These are phyloP conservation scores for Melanerpes aurifrons DNA, from an alignment of 2,113 vertebrate species.

Conservation along the genomic window DNA sequence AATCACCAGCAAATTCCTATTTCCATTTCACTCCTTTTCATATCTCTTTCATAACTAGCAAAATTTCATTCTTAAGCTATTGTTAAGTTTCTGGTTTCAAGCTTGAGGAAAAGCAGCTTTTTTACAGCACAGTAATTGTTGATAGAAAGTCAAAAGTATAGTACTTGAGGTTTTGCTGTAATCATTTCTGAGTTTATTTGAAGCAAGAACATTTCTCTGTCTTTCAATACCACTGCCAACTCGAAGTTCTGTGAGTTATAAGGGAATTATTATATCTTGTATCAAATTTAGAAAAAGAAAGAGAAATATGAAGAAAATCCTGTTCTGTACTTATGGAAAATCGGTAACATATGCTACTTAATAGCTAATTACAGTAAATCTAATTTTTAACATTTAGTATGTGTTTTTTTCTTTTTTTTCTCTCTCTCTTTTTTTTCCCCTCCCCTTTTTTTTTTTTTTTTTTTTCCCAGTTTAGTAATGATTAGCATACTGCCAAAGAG, in stretches of 20 bases:
- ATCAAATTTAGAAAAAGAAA: not conserved
- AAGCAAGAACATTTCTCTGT: not conserved
- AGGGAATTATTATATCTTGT: not conserved
- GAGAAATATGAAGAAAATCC: not conserved
- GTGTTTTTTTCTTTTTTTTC: not conserved
- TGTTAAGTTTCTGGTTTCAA: not conserved
- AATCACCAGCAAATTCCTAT: not conserved
- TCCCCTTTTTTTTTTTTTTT: too few species aligned
- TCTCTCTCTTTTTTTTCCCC: too few species aligned
- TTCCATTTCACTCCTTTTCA: not conserved
- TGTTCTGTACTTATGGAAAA: not conserved
- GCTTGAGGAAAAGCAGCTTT: conserved; percentile 16
- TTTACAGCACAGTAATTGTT: not conserved
- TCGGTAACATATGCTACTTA: not conserved
- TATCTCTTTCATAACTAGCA: not conserved
- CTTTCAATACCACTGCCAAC: not conserved
- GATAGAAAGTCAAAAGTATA: not conserved
- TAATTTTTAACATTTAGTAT: not conserved
- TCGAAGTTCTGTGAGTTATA: not conserved
- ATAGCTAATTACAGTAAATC: not conserved
- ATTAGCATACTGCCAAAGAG: not conserved
- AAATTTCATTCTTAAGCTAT: not conserved
- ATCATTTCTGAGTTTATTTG: not conserved
- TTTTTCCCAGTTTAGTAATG: not conserved
- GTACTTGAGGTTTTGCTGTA: not conserved